Conservation (phyloP, 2,113 vertebrate species). For the Morone saxatilis region DNA sequence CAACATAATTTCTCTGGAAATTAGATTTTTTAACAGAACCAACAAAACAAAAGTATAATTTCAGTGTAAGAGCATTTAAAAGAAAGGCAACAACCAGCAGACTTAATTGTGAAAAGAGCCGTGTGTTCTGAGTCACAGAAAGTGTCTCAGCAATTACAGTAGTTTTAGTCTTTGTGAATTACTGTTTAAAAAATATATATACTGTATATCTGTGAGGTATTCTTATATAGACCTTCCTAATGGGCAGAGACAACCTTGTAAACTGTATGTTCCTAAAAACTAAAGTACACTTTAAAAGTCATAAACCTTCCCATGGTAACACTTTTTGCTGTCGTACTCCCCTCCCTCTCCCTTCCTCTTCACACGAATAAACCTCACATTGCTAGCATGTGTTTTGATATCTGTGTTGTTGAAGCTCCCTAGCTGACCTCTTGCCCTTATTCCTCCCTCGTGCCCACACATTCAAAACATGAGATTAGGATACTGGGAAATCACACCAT, state of each 20-base stretch:
- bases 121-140: background rate
- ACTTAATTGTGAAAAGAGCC: background rate
- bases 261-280: background rate
- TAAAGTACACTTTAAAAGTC: background rate
- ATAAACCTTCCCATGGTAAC: slow-evolving; percentile 5
- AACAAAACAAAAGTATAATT: background rate
- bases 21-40: background rate
- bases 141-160: background rate
- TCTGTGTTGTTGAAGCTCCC: slow-evolving; percentile 54
- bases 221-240: background rate
- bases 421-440: slow-evolving; percentile 19
- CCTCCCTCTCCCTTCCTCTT: slow-evolving; percentile 26
- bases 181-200: no score
- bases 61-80: no score
- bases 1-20: background rate
- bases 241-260: background rate
- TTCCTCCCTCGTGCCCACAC: slow-evolving; percentile 11
- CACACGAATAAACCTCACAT: slow-evolving; percentile 24
- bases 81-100: background rate
- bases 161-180: background rate
- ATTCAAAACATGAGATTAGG: slow-evolving; percentile 38
- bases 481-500: slow-evolving; percentile 44
- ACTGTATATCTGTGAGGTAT: background rate
- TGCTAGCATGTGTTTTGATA: slow-evolving; percentile 36
- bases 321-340: background rate